phyloP scores from a whole-genome alignment of 2,888 invertebrate genomes.

The Philonicus albiceps region DNA sequence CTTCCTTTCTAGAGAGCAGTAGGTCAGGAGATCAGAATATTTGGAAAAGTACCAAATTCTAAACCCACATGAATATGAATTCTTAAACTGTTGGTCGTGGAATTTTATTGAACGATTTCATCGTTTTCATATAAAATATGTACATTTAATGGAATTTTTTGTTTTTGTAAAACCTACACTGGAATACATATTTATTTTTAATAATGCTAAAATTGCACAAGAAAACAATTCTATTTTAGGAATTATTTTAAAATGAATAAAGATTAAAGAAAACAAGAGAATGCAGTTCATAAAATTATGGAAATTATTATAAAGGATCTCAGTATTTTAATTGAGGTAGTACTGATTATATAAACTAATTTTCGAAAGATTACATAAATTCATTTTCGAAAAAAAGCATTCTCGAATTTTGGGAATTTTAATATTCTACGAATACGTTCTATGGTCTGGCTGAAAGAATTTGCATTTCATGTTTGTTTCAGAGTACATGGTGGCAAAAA shows the following conservation, averaged over 20 bases:
- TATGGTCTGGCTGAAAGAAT: too few relatives aligned
- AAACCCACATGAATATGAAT: not conserved
- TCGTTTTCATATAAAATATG: not conserved
- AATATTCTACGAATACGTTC: too few relatives aligned
- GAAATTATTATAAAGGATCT: not conserved
- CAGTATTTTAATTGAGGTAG: not conserved
- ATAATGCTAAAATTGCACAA: not conserved
- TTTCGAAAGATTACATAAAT: too few relatives aligned
- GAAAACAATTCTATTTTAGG: not conserved
- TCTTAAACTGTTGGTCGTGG: not conserved
- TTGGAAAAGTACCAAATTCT: not conserved
- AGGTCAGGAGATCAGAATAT: not conserved
- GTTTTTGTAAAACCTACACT: not conserved
- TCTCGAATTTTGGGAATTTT: too few relatives aligned
- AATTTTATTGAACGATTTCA: not conserved
- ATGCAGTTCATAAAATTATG: not conserved
- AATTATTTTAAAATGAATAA: not conserved
- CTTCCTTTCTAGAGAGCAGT: not conserved
- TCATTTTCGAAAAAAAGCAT: too few relatives aligned
- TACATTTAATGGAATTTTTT: not conserved
- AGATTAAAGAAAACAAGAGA: not conserved
- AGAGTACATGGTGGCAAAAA: too few relatives aligned
- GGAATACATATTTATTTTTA: not conserved
- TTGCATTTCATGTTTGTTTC: too few relatives aligned
- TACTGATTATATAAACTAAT: too few relatives aligned